Evolutionary conservation across 2,888 invertebrate genomes (phyloP).

Genomic region (Cyclophora punctaria): DNA sequence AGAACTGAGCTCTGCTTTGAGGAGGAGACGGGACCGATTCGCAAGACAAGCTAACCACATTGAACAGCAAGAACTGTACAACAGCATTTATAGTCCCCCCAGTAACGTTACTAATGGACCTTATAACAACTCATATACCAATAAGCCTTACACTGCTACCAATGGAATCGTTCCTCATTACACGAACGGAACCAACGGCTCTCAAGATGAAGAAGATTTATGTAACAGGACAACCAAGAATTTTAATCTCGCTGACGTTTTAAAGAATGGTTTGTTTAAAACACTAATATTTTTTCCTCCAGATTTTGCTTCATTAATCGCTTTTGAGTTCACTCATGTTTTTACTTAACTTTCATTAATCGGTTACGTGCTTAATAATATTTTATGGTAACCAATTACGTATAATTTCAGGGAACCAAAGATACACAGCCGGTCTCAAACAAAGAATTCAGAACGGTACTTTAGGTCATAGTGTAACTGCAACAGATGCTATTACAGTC

Average conservation of each 20-base stretch:
- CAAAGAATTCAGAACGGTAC: constrained; percentile 77
- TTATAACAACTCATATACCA: constrained; percentile 23
- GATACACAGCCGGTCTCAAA: constrained; percentile 74
- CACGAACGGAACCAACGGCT: constrained; percentile 32
- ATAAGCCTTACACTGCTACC: constrained; percentile 17
- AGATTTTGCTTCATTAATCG: constrained; percentile 5
- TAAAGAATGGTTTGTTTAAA: constrained; percentile 70
- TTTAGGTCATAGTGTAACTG: constrained; percentile 67
- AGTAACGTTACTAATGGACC: constrained; percentile 24
- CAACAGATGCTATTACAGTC: constrained; percentile 51
- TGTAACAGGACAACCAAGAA: constrained; percentile 30
- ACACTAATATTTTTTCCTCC: constrained; percentile 35
- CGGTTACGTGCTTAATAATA: background rate
- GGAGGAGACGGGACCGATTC: constrained; percentile 86
- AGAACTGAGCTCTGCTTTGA: constrained; percentile 87
- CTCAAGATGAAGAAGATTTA: constrained; percentile 41
- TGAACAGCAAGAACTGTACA: constrained; percentile 82
- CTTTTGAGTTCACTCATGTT: background rate
- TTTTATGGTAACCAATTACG: background rate
- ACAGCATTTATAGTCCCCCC: constrained; percentile 32
- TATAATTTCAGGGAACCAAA: constrained; percentile 65
- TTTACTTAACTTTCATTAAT: too few relatives aligned
- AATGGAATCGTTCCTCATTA: constrained; percentile 17
- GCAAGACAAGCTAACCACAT: constrained; percentile 90
- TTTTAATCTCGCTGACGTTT: constrained; percentile 44